A percentile compares a stretch with the other conserved stretches of the same genome.
Evolutionary conservation across 2,113 vertebrate species (phyloP).

Genomic region (Rana temporaria): DNA sequence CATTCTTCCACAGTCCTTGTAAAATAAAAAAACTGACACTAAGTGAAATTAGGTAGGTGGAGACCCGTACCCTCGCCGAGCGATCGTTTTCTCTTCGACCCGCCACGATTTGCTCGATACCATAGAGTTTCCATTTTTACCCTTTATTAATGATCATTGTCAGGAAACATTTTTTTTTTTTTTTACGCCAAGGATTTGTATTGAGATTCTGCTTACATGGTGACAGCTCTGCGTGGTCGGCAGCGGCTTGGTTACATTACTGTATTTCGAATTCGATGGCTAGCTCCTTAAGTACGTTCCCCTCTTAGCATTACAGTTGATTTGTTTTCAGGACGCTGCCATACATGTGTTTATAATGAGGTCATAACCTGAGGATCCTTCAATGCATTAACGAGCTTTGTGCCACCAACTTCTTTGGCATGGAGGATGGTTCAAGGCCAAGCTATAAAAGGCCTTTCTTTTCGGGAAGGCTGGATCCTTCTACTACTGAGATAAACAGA

Average conservation of each 20-base stretch:
- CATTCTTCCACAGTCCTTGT: not conserved
- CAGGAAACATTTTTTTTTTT: not conserved
- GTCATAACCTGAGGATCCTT: not conserved
- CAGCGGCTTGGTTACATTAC: not conserved
- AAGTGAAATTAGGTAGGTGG: not conserved
- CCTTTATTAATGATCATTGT: conserved; percentile 19
- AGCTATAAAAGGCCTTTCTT: not conserved
- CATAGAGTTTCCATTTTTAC: conserved; percentile 3
- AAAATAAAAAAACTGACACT: conserved; percentile 9
- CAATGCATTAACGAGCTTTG: not conserved
- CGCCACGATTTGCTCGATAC: not conserved
- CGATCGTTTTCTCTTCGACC: not conserved
- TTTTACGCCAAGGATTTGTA: not conserved
- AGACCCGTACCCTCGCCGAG: not conserved
- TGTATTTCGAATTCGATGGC: not conserved
- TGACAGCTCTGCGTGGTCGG: not conserved
- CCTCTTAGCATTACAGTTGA: not conserved
- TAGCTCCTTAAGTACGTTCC: not conserved
- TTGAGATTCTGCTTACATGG: too few relatives aligned
- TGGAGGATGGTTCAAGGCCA: not conserved
- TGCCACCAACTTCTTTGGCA: not conserved
- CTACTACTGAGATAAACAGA: not conserved
- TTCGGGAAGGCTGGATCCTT: not conserved
- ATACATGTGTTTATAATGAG: too few relatives aligned
- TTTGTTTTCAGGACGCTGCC: conserved; percentile 1